Evolutionary conservation across 2,888 invertebrate species (phyloP).

Genomic region (Hoplodrina ambigua): DNA sequence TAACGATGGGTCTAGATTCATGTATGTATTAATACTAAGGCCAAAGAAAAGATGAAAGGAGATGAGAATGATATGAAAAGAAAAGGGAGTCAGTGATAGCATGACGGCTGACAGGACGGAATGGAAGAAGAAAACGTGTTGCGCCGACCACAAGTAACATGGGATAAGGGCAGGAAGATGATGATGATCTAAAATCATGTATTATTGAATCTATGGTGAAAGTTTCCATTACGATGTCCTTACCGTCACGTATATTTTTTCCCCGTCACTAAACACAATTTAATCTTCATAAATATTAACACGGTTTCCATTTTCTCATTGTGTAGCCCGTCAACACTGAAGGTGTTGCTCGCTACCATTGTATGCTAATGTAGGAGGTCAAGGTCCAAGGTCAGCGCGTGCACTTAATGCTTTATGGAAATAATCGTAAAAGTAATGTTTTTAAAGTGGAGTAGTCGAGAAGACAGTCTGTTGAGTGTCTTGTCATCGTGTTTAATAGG

Average conservation of each 20-base stretch:
- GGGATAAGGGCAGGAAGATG: too few relatives aligned
- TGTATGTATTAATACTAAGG: too few relatives aligned
- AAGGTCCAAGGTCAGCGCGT: conserved; percentile 51
- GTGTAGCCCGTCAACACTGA: conserved; percentile 38
- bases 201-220: too few relatives aligned
- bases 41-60: too few relatives aligned
- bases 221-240: too few relatives aligned
- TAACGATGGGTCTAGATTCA: too few relatives aligned
- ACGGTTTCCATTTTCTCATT: conserved; percentile 37
- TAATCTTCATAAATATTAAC: conserved; percentile 36
- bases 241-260: background rate
- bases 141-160: too few relatives aligned
- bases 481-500: conserved; percentile 11
- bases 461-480: background rate
- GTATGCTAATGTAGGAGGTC: conserved; percentile 62
- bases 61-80: too few relatives aligned
- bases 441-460: conserved; percentile 38
- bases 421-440: conserved; percentile 34
- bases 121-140: too few relatives aligned
- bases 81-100: too few relatives aligned
- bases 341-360: conserved; percentile 60
- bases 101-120: too few relatives aligned
- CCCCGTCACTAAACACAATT: background rate
- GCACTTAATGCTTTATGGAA: conserved; percentile 47
- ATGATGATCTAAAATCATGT: too few relatives aligned